These are phyloP conservation scores for Semnornis frantzii DNA, from an alignment of 2,113 vertebrate genomes.

Conservation along the genomic window DNA sequence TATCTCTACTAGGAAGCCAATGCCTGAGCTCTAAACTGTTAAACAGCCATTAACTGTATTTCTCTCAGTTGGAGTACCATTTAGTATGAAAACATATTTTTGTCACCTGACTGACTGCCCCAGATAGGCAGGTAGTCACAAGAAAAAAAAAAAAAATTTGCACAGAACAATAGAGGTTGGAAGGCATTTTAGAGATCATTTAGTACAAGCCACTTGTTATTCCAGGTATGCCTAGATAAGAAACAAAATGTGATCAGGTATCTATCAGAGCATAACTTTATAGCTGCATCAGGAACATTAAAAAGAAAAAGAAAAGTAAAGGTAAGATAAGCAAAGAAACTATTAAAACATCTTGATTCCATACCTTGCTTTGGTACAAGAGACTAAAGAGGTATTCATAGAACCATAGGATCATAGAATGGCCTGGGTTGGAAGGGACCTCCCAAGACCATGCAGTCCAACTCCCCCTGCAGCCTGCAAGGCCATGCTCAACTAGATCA, in stretches of 20 bases:
- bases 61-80: not conserved
- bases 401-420: too few species aligned
- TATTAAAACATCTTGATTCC: not conserved
- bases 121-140: slow-evolving; percentile 78
- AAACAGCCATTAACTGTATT: not conserved
- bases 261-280: not conserved
- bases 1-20: not conserved
- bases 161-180: too few species aligned
- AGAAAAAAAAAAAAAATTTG: not conserved
- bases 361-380: not conserved
- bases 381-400: not conserved
- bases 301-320: not conserved
- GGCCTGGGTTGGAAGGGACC: too few species aligned
- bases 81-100: slow-evolving; percentile 66
- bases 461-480: too few species aligned
- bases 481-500: too few species aligned
- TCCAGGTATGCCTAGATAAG: too few species aligned
- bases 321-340: slow-evolving; percentile 40
- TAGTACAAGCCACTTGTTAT: too few species aligned
- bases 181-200: not conserved
- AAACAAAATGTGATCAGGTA: slow-evolving; percentile 33
- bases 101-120: slow-evolving; percentile 75
- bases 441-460: too few species aligned
- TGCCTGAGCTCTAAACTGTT: slow-evolving; percentile 7
- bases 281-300: not conserved